Conservation (phyloP, 2,888 invertebrate genomes). For the Drosophila aldrichi region DNA sequence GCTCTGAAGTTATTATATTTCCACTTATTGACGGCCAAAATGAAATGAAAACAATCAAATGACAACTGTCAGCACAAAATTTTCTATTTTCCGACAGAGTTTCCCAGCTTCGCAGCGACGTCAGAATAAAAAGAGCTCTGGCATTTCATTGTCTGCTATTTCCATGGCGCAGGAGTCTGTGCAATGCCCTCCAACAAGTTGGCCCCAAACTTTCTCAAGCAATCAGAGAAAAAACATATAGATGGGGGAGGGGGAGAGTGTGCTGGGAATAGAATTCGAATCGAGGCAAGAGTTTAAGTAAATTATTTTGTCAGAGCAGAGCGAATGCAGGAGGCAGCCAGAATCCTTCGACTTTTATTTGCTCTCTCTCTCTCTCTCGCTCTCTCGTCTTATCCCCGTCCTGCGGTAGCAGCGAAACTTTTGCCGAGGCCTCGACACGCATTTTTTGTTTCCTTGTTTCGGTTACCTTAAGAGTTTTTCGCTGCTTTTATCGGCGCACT, state of each 20-base stretch:
- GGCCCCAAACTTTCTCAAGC: conserved; percentile 42
- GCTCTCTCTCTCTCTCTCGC: conserved; percentile 41
- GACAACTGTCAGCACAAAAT: conserved; percentile 68
- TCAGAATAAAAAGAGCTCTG: conserved; percentile 21
- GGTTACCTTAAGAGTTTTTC: conserved; percentile 34
- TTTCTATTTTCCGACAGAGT: conserved; percentile 38
- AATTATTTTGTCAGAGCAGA: conserved; percentile 50
- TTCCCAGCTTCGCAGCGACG: conserved; percentile 26
- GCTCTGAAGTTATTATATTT: conserved; percentile 62
- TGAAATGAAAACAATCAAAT: conserved; percentile 78
- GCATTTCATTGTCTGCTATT: conserved; percentile 33
- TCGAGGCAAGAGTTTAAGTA: conserved; percentile 55
- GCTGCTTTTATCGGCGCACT: conserved; percentile 14
- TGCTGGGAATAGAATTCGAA: conserved; percentile 33
- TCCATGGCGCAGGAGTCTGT: conserved; percentile 21
- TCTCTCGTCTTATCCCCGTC: conserved; percentile 40
- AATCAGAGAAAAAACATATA: conserved; percentile 31
- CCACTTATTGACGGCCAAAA: conserved; percentile 73
- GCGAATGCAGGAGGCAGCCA: conserved; percentile 2
- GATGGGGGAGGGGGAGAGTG: neutral
- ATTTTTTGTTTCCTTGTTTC: conserved; percentile 25
- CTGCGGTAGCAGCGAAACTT: conserved; percentile 39
- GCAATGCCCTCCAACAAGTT: conserved; percentile 41
- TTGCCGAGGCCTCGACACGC: conserved; percentile 32
- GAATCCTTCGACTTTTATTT: conserved; percentile 41